Evolutionary conservation across 2,888 invertebrate genomes (phyloP).

Genomic region (Gastracanthus pulcherrimus): DNA sequence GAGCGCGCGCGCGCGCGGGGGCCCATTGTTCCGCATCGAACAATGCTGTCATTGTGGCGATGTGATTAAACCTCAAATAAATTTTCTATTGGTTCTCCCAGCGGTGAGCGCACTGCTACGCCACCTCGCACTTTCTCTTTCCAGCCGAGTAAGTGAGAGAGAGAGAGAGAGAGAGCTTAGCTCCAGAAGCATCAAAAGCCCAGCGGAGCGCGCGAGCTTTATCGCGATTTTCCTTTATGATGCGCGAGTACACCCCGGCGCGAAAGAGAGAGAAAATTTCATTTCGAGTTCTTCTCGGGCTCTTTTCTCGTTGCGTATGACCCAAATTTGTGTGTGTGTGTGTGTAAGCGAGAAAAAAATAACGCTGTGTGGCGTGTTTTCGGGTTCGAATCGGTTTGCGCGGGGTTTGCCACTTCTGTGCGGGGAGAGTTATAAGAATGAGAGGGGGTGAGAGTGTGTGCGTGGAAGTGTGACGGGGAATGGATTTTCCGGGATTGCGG

Average conservation of each 20-base stretch:
- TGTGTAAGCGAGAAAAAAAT: no score
- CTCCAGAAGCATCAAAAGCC: no score
- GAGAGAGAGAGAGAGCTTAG: not conserved
- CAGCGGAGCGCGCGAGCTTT: no score
- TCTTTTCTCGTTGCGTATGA: not conserved
- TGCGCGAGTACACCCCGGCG: not conserved
- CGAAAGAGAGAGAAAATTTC: no score
- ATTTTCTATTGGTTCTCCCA: constrained; percentile 65
- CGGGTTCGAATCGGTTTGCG: no score
- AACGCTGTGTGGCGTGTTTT: no score
- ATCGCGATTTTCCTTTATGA: constrained; percentile 1
- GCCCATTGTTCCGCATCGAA: constrained; percentile 66
- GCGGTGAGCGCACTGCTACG: constrained; percentile 29
- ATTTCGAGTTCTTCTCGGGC: not conserved
- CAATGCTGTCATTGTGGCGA: constrained; percentile 71
- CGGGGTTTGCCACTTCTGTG: no score
- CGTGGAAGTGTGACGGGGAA: not conserved
- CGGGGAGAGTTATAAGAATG: not conserved
- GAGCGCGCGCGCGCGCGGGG: constrained; percentile 23
- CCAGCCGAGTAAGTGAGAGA: not conserved
- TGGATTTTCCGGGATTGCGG: not conserved
- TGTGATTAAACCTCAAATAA: constrained; percentile 72
- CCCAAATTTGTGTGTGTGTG: no score
- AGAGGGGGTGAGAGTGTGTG: not conserved
- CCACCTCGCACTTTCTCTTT: constrained; percentile 23